Evolutionary conservation across 2,888 invertebrate genomes (phyloP), one percentile per base, ranked within the genome.

Genomic region (Sympetrum striolatum): DNA sequence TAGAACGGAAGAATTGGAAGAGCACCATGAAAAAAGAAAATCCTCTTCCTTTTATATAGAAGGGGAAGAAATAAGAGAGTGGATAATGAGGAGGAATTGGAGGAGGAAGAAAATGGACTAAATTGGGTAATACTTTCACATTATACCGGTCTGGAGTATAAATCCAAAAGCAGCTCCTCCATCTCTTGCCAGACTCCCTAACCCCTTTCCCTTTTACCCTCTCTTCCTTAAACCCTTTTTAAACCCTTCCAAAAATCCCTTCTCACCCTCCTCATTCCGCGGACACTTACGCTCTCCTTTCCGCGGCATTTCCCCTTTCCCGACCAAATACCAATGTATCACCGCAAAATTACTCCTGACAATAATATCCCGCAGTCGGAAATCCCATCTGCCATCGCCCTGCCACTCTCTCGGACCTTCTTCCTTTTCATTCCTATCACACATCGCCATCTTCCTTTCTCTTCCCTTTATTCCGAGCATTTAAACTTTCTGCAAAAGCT

Each of bases 51-150:
- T 39, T 44, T 44, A 10, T 44, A 6, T 44, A 44, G 44, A 8
- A 10, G 44, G 44, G 44, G 10, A 44, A 6, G 44, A 44, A 44
- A 44, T 44, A n/a, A 81, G 81, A 8, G 81, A 39, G n/a, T 14
- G 53, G 82, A 53, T n/a, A n/a, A 58, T 53, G 58, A 58, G 31
- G 58, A 82, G 25, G 44, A 81, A 48, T 81, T 15, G 53, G 53
- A 25, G 25, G 64, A 64, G 64, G 64, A 64, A 64, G 31, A 25
- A 53, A 31, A 31, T 18, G 31, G 86, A 86, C 86, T 60, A 64
- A 64, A 86, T 86, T 86, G 86, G 86, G 60, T 64, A 86, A 86
- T 86, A 86, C 86, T 60, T 86, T 86, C 86, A 64, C 86, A 86
- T 64, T 86, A 86, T 64, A 37, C 86, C 60, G 86, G 86, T 64